phyloP scores from a whole-genome alignment of 2,113 vertebrate species.

The Lutjanus erythropterus region DNA sequence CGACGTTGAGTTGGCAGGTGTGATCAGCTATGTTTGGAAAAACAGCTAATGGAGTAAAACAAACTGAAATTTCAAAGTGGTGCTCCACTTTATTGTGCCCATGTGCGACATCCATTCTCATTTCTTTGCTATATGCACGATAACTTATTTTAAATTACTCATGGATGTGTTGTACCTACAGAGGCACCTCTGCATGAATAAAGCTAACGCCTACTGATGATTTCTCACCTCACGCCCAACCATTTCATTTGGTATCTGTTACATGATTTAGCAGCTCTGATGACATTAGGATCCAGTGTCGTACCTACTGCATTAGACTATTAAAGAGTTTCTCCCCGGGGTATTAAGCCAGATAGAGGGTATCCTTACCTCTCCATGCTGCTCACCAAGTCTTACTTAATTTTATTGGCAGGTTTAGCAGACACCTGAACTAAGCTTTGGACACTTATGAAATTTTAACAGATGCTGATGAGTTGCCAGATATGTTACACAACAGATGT shows the following conservation, averaged over 20 bases:
- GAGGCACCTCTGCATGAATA: not conserved
- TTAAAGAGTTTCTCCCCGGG: conserved; percentile 42
- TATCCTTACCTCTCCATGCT: conserved; percentile 33
- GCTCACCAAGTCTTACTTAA: conserved; percentile 38
- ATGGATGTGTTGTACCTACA: not conserved
- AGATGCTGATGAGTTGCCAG: conserved; percentile 24
- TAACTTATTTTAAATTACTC: not conserved
- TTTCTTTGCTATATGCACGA: not conserved
- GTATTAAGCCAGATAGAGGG: conserved; percentile 51
- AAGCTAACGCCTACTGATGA: conserved; percentile 19
- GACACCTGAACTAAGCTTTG: conserved; percentile 45
- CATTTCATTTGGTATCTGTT: conserved; percentile 60
- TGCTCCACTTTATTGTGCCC: not conserved
- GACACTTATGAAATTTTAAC: conserved; percentile 34
- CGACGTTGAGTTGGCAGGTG: not conserved
- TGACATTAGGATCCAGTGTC: conserved; percentile 56
- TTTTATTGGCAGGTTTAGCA: conserved; percentile 30
- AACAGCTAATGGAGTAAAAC: not conserved
- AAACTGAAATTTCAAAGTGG: not conserved
- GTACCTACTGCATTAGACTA: conserved; percentile 21
- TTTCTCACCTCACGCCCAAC: conserved; percentile 29
- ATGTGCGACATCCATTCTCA: not conserved
- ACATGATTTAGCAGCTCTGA: conserved; percentile 63
- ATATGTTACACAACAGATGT: conserved; percentile 46
- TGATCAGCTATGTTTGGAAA: not conserved